Percentiles rank a stretch among this genome's conserved stretches.
These are phyloP conservation scores for Spinus olivaceus DNA, from an alignment of 2,797 vertebrate species.

Conservation along the genomic window DNA sequence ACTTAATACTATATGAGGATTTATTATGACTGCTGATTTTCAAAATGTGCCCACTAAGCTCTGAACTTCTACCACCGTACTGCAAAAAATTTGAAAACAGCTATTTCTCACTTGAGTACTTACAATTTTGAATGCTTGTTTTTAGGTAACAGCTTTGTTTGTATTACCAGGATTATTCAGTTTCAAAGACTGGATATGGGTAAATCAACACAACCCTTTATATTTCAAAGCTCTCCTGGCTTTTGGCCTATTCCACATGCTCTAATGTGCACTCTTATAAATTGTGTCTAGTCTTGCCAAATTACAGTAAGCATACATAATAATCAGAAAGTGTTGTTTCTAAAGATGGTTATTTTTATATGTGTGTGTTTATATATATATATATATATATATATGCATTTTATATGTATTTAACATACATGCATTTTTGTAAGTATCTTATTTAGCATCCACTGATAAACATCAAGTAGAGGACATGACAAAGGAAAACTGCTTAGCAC, in stretches of 20 bases:
- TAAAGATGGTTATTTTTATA: background rate
- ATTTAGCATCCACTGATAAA: background rate
- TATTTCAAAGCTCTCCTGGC: background rate
- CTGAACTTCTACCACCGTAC: background rate
- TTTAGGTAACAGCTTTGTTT: background rate
- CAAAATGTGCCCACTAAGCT: background rate
- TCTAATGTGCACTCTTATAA: background rate
- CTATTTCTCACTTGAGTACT: slow-evolving; percentile 12
- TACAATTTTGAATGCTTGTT: slow-evolving; percentile 39
- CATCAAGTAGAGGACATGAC: background rate
- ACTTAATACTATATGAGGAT: slow-evolving; percentile 5
- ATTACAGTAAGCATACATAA: background rate
- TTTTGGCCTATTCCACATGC: background rate
- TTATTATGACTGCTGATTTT: slow-evolving; percentile 16
- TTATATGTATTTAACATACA: background rate
- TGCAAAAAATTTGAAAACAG: background rate
- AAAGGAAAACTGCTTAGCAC: background rate
- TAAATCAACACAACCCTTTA: background rate
- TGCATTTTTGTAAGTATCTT: background rate
- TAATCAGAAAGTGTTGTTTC: background rate
- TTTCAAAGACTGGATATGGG: background rate
- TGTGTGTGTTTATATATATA: background rate
- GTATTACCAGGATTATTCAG: background rate
- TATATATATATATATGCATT: background rate
- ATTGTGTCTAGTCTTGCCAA: background rate